These are phyloP conservation scores for Agriopis leucophaearia DNA, from an alignment of 2,888 invertebrate species.

Conservation along the genomic window DNA sequence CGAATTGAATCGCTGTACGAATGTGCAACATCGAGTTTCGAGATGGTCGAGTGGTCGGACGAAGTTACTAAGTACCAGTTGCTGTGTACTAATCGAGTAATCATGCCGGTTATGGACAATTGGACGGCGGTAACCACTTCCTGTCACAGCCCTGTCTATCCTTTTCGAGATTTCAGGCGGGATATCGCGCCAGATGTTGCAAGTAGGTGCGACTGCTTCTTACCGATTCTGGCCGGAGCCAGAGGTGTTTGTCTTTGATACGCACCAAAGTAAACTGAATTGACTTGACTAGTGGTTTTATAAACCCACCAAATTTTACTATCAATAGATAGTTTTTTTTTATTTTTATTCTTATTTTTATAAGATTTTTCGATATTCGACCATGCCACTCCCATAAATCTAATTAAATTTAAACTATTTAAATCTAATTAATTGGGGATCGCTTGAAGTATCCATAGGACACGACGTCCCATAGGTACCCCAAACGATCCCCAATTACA, in stretches of 20 bases:
- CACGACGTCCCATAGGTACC: too few relatives aligned
- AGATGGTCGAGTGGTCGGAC: conserved; percentile 16
- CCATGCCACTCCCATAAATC: too few relatives aligned
- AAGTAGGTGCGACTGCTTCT: conserved; percentile 20
- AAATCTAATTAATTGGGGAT: too few relatives aligned
- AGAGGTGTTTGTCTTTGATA: neutral
- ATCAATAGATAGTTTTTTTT: too few relatives aligned
- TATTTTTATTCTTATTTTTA: too few relatives aligned
- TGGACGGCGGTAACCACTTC: conserved; percentile 25
- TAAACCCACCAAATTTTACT: neutral
- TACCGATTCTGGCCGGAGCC: conserved; percentile 5
- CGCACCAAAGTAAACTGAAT: neutral
- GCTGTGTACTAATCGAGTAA: conserved; percentile 24
- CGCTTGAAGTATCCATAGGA: too few relatives aligned
- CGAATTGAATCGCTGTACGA: conserved; percentile 53
- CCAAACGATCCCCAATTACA: too few relatives aligned
- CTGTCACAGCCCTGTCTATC: conserved; percentile 17
- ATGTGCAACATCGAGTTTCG: conserved; percentile 39
- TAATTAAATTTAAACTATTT: too few relatives aligned
- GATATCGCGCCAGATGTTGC: conserved; percentile 20
- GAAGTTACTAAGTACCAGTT: neutral
- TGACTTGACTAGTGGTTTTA: neutral
- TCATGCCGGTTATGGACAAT: conserved; percentile 28
- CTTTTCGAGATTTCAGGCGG: conserved; percentile 25
- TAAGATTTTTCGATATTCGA: too few relatives aligned